These are phyloP conservation scores for Cairina moschata DNA, from an alignment of 2,113 vertebrate species.

Conservation along the genomic window DNA sequence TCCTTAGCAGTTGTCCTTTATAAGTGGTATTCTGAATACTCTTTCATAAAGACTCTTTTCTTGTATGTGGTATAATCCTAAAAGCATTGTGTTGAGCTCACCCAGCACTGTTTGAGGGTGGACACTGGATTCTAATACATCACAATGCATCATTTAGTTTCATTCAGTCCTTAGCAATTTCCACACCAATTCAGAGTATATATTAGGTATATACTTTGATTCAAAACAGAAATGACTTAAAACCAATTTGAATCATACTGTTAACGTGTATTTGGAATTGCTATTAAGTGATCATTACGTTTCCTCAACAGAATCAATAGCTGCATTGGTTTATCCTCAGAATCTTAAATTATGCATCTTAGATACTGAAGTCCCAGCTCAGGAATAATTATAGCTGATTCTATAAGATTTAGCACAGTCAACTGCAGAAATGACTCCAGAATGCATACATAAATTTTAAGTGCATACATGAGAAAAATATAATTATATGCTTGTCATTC, in stretches of 20 bases:
- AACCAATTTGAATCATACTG: not conserved
- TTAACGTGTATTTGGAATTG: not conserved
- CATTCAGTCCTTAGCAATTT: not conserved
- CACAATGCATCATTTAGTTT: accelerated
- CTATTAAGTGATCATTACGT: not conserved
- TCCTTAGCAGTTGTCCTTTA: not conserved
- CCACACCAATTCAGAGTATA: not conserved
- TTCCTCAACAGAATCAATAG: not conserved
- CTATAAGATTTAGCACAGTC: not conserved
- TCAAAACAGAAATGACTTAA: not conserved
- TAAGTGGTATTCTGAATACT: not conserved
- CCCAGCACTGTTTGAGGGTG: not conserved
- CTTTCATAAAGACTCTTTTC: not conserved
- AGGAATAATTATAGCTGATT: not conserved
- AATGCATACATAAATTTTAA: not conserved
- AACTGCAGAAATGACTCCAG: not conserved
- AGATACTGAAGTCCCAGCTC: not conserved
- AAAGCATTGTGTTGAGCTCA: not conserved
- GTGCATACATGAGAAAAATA: not conserved
- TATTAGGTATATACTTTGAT: not conserved
- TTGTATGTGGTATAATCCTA: not conserved
- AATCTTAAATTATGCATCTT: not conserved
- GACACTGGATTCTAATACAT: not conserved
- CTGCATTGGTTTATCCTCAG: not conserved
- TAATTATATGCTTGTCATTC: not conserved